phyloP scores from a whole-genome alignment of 1,140 invertebrate genomes.

The Leptinotarsa undecemlineata region DNA sequence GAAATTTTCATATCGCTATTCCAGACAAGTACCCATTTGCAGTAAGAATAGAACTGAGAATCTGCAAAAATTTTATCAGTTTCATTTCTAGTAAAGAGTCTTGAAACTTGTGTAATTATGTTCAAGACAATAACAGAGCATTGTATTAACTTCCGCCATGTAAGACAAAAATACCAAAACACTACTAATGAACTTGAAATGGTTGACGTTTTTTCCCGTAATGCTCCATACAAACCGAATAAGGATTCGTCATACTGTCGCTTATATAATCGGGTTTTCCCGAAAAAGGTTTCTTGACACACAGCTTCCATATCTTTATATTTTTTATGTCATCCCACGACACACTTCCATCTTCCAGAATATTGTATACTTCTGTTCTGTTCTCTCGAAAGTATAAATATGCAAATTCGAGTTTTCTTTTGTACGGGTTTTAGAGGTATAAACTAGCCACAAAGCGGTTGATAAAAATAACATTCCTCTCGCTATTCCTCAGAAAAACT shows the following conservation, averaged over 20 bases:
- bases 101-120: too few species aligned
- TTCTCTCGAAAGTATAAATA: slow-evolving; percentile 20
- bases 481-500: slow-evolving; percentile 20
- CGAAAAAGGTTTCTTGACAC: slow-evolving; percentile 1
- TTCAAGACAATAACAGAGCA: too few species aligned
- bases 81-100: too few species aligned
- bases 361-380: slow-evolving; percentile 26
- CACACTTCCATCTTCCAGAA: slow-evolving; percentile 26
- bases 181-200: background rate
- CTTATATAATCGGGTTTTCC: background rate
- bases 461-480: slow-evolving; percentile 28
- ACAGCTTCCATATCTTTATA: slow-evolving; percentile 6
- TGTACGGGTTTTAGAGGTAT: slow-evolving; percentile 13
- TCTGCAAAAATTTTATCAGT: too few species aligned
- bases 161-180: background rate
- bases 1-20: too few species aligned
- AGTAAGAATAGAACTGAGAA: too few species aligned
- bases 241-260: background rate
- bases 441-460: slow-evolving; percentile 28
- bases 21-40: too few species aligned
- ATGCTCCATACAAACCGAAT: slow-evolving; percentile 2
- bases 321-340: slow-evolving; percentile 23
- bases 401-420: slow-evolving; percentile 25
- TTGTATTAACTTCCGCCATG: too few species aligned
- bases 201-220: background rate